Evolutionary conservation across 1,140 invertebrate genomes (phyloP).

Genomic region (Neocloeon triangulifer): DNA sequence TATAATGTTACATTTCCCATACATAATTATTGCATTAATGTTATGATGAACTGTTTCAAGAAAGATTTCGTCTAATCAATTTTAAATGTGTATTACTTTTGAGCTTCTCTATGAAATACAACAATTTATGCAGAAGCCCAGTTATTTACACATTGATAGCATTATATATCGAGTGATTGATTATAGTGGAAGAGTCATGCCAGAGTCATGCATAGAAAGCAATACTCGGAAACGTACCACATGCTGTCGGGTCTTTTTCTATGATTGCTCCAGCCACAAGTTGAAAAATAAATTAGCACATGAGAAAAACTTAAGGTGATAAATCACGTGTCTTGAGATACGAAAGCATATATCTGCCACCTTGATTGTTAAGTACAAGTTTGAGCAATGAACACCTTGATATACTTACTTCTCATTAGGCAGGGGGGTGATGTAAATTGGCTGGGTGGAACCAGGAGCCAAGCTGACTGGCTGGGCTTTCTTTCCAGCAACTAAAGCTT

Average conservation of each 20-base stretch:
- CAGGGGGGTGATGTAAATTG: slow-evolving; percentile 53
- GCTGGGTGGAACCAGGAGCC: slow-evolving; percentile 31
- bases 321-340: slow-evolving; percentile 5
- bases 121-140: too few relatives aligned
- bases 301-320: not conserved
- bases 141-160: too few relatives aligned
- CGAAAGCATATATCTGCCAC: slow-evolving; percentile 5
- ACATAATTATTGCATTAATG: too few relatives aligned
- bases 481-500: slow-evolving; percentile 26
- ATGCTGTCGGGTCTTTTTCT: not conserved
- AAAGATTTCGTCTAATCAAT: too few relatives aligned
- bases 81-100: too few relatives aligned
- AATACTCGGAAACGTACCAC: not conserved
- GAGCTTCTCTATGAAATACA: too few relatives aligned
- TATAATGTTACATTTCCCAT: too few relatives aligned
- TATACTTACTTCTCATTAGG: slow-evolving; percentile 43
- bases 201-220: not conserved
- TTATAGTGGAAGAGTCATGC: too few relatives aligned
- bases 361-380: slow-evolving; percentile 8
- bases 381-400: too few relatives aligned
- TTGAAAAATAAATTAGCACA: not conserved
- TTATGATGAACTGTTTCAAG: too few relatives aligned
- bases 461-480: slow-evolving; percentile 42
- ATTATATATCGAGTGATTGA: too few relatives aligned
- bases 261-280: not conserved